A percentile compares a stretch with the other conserved stretches of the same genome.
These are phyloP conservation scores for Drosophila ercepeae DNA, from an alignment of 1,140 invertebrate species.

Conservation along the genomic window DNA sequence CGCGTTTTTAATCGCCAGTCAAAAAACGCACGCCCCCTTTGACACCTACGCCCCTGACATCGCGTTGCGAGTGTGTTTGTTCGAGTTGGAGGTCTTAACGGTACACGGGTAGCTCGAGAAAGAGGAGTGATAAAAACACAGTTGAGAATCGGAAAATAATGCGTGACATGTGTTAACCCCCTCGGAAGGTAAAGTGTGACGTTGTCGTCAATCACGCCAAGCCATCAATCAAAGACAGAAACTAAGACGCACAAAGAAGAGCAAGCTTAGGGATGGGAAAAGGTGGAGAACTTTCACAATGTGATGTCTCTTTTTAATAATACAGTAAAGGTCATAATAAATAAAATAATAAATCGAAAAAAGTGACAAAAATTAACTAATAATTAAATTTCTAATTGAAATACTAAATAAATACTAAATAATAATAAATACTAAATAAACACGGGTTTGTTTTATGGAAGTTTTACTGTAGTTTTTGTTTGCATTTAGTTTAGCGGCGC, in stretches of 20 bases:
- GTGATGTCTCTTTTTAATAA: conserved; percentile 16
- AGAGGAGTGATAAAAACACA: conserved; percentile 38
- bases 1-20: conserved; percentile 48
- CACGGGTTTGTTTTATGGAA: too few species aligned
- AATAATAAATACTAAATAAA: too few species aligned
- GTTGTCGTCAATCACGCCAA: conserved; percentile 56
- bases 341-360: too few species aligned
- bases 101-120: conserved; percentile 22
- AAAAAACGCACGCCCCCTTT: conserved; percentile 33
- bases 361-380: too few species aligned
- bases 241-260: conserved; percentile 51
- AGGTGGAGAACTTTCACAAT: conserved; percentile 31
- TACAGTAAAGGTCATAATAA: too few species aligned
- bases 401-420: too few species aligned
- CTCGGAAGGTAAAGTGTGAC: conserved; percentile 48
- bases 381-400: too few species aligned
- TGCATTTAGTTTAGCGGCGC: conserved; percentile 73
- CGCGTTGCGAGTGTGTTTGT: conserved; percentile 19
- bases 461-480: conserved; percentile 12
- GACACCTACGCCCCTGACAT: conserved; percentile 20
- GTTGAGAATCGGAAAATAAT: conserved; percentile 37
- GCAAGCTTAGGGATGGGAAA: conserved; percentile 15
- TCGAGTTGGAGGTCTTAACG: conserved; percentile 34
- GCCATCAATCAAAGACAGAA: conserved; percentile 66
- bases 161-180: conserved; percentile 46